Conservation (phyloP, 2,113 vertebrate genomes). For the Phaethornis superciliosus region DNA sequence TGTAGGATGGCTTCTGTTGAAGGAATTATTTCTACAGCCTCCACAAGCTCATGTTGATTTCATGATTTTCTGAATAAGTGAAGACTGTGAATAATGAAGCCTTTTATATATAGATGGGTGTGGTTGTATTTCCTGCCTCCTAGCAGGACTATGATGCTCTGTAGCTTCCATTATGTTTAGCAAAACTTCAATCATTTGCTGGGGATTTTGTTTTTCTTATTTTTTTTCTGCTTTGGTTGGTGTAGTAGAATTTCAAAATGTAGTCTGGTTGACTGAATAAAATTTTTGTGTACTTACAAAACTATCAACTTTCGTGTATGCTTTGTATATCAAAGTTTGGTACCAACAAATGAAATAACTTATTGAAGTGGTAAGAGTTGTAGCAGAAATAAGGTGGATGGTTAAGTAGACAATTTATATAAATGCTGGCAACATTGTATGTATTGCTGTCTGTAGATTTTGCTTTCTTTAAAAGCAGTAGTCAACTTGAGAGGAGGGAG, state of each 20-base stretch:
- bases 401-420: not conserved
- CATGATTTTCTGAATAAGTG: not conserved
- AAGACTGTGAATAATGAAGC: not conserved
- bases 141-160: not conserved
- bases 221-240: not conserved
- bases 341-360: not conserved
- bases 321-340: not conserved
- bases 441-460: not conserved
- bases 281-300: not conserved
- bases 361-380: not conserved
- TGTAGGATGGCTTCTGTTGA: not conserved
- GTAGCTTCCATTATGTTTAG: not conserved
- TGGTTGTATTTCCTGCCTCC: not conserved
- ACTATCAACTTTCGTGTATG: not conserved
- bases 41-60: not conserved
- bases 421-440: not conserved
- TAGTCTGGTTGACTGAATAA: not conserved
- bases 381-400: not conserved
- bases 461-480: not conserved
- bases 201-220: not conserved
- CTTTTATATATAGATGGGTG: not conserved
- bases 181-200: not conserved
- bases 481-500: not conserved
- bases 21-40: not conserved
- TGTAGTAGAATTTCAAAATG: slow-evolving; percentile 14